Evolutionary conservation across 2,797 vertebrate genomes (phyloP).

Genomic region (Takifugu ocellatus): DNA sequence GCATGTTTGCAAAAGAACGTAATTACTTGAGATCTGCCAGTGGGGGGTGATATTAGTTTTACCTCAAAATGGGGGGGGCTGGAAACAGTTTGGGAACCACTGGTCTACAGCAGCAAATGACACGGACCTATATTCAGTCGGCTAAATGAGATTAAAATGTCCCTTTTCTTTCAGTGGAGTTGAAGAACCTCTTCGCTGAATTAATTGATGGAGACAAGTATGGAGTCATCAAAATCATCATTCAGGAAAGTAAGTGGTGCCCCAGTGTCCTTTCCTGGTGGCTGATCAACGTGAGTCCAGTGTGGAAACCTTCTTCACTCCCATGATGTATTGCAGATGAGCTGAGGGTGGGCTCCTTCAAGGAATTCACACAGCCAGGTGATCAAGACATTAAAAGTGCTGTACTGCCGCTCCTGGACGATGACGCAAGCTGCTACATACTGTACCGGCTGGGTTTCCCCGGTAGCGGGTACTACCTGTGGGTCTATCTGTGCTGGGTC

Average conservation of each 20-base stretch:
- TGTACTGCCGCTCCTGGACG: constrained; percentile 86
- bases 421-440: constrained; percentile 88
- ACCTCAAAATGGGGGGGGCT: too few relatives aligned
- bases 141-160: too few relatives aligned
- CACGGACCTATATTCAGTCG: too few relatives aligned
- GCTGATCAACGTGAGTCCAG: neutral
- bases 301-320: too few relatives aligned
- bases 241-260: constrained; percentile 86
- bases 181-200: constrained; percentile 88
- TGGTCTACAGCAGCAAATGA: too few relatives aligned
- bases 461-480: constrained; percentile 94
- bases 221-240: constrained; percentile 89
- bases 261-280: neutral
- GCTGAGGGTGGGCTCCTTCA: constrained; percentile 82
- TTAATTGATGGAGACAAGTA: constrained; percentile 87
- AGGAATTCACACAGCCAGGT: constrained; percentile 81
- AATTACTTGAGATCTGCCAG: too few relatives aligned
- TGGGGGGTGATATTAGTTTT: too few relatives aligned
- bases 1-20: too few relatives aligned
- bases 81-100: too few relatives aligned
- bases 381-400: constrained; percentile 90
- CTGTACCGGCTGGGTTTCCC: constrained; percentile 92
- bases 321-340: constrained; percentile 78
- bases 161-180: constrained; percentile 76
- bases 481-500: constrained; percentile 96